Base-by-base conservation (phyloP, 2,113 vertebrate species). In the Rhinichthys klamathensis region DNA sequence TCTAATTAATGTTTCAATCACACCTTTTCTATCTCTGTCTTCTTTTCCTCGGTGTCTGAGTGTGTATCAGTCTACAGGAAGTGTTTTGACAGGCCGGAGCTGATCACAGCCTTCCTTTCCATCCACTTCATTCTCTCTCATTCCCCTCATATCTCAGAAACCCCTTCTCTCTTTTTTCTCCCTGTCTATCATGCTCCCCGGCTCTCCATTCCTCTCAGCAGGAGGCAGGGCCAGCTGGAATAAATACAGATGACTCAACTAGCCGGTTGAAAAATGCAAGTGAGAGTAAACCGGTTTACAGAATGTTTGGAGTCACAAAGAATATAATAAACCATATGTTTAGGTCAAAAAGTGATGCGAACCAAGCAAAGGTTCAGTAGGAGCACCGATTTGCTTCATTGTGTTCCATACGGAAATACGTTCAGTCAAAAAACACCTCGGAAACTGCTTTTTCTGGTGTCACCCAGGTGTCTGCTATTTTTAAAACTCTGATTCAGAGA, bases 181-280 rank as follows among this genome's bases (percentile, higher is more conserved):
- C 51, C 60, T 44, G 16, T 67, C 41, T 49, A 76, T 78, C 38
- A 65, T 32, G 44, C 67, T 61, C 44, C 21, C 74, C 27, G 80
- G 44, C 23, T 78, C 49, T 67, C 80, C 60, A 51, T 75, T 67
- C 32, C 69, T 78, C 73, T 69, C 73, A 61, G 51, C 21, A 54
- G 65, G 41, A 30, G 69, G 58, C 32, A 72, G 51, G 56, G 76
- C 75, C 70, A 69, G 38, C 27, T 30, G 30, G 32, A 77, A 67
- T 80, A 83, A 87, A 75, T 81, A 85, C 49, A 87, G 72, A 51
- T 60, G 80, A 82, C 73, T 81, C 70, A 61, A 81, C 49, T 46
- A 81, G 63, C 63, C 77, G 23, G 21, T 76, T 81, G 78, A 88
- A 73, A 86, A 73, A 51, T 74, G 58, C 58, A 85, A 38, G 3